Conservation (phyloP, 2,113 vertebrate genomes). For the Ornithorhynchus anatinus region DNA sequence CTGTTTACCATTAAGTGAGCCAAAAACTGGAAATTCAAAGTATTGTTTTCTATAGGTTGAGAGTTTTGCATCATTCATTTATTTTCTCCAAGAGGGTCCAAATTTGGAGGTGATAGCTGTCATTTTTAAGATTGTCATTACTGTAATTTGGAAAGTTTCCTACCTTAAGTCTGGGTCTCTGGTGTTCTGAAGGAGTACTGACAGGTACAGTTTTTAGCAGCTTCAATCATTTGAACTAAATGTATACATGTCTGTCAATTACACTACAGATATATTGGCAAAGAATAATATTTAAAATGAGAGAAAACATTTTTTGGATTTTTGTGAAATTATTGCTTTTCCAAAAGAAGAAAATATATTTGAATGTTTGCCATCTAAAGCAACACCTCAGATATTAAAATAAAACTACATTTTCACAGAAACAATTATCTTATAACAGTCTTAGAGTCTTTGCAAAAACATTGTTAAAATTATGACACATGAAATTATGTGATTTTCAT, state of each 20-base stretch:
- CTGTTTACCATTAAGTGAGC: slow-evolving; percentile 39
- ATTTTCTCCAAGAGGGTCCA: slow-evolving; percentile 48
- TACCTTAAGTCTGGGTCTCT: slow-evolving; percentile 68
- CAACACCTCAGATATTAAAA: slow-evolving; percentile 6
- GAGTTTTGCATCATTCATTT: slow-evolving; percentile 8
- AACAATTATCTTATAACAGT: no score
- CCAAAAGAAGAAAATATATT: slow-evolving; percentile 21
- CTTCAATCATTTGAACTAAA: slow-evolving; percentile 73
- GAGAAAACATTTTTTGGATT: slow-evolving; percentile 22
- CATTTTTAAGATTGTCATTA: slow-evolving; percentile 69
- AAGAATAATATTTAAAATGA: slow-evolving; percentile 51
- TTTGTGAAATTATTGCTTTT: slow-evolving; percentile 41
- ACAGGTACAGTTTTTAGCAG: slow-evolving; percentile 63
- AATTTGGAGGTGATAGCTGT: slow-evolving; percentile 59
- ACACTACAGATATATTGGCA: slow-evolving; percentile 59
- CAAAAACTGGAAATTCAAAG: slow-evolving; percentile 37
- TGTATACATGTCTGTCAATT: slow-evolving; percentile 69
- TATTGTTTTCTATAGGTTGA: background rate
- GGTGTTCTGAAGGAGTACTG: slow-evolving; percentile 60
- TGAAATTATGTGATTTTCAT: slow-evolving; percentile 55
- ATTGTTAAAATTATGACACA: slow-evolving; percentile 46
- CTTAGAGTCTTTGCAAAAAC: no score
- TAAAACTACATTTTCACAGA: slow-evolving; percentile 34
- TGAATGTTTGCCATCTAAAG: background rate
- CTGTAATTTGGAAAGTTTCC: slow-evolving; percentile 51